Conservation (phyloP, 2,888 invertebrate species). For the Trichacis sp. region DNA sequence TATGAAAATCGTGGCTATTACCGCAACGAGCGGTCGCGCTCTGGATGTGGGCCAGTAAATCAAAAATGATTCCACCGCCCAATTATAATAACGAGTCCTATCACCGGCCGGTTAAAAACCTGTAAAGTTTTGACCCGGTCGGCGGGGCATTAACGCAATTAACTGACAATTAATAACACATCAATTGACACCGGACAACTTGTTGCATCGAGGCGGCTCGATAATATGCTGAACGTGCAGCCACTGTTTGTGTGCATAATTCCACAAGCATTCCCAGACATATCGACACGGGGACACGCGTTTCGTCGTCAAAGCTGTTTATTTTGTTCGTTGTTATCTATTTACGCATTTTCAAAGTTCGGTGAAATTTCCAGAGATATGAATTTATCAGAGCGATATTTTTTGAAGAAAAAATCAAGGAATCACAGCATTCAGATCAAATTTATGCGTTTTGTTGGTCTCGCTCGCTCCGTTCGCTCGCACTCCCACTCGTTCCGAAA, state of each 20-base stretch:
- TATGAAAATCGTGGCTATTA: slow-evolving; percentile 62
- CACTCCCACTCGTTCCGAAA: too few relatives aligned
- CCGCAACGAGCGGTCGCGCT: slow-evolving; percentile 28
- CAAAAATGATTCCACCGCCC: slow-evolving; percentile 59
- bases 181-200: slow-evolving; percentile 68
- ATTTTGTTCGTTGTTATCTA: neutral
- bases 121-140: slow-evolving; percentile 44
- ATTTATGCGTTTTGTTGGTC: too few relatives aligned
- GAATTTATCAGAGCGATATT: too few relatives aligned
- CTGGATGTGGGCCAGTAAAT: slow-evolving; percentile 64
- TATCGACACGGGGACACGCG: neutral
- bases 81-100: slow-evolving; percentile 61
- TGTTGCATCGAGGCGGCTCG: slow-evolving; percentile 63
- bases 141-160: slow-evolving; percentile 67
- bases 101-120: slow-evolving; percentile 36
- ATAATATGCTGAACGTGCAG: slow-evolving; percentile 57
- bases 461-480: too few relatives aligned
- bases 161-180: slow-evolving; percentile 69
- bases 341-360: neutral
- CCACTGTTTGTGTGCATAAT: slow-evolving; percentile 47
- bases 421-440: too few relatives aligned
- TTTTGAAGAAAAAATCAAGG: too few relatives aligned
- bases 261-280: slow-evolving; percentile 40
- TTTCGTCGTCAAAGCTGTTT: neutral
- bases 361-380: too few relatives aligned